Evolutionary conservation across 2,113 vertebrate species (phyloP), one percentile per base, ranked within the genome.

Genomic region (Sebastes fasciatus): DNA sequence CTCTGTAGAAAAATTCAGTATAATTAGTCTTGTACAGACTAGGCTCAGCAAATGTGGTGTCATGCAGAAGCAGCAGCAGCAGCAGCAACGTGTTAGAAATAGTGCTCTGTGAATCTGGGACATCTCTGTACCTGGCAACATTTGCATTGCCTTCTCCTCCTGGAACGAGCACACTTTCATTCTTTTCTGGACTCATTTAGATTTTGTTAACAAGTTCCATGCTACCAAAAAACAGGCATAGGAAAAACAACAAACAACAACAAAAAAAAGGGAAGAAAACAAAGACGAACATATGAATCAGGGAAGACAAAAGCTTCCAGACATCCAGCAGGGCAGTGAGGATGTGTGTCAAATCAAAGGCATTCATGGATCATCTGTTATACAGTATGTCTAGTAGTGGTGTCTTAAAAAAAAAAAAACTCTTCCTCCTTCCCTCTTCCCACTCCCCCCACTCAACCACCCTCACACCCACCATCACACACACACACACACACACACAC

Each of bases 281-380:
- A 83, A 71, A 83, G 68, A 75, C 55, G 26, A 75, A 51, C 49
- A 76, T 43, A 69, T 70, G n/a, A 81, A 61, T 81, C 49, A 68
- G 73, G 65, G 54, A 57, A 74, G 83, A 87, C 16, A 13, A 77
- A 82, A 82, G 81, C 88, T 89, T 87, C 65, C 85, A 81, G 86
- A 88, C 86, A 88, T 63, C 68, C 82, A 79, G 90, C 83, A 68
- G 83, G 82, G 83, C 91, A 89, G 89, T 85, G 78, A 81, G 70
- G 74, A 85, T 79, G 69, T 87, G 82, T 86, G 71, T 91, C 77
- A 89, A 92, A 94, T 96, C 91, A 94, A 94, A 95, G 85, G 74
- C 74, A 66, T 90, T 91, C 85, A 79, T 73, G 76, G 70, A 89
- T 94, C 87, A 84, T 94, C 89, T 84, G 77, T 84, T 88, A 34